Evolutionary conservation across 2,888 invertebrate genomes (phyloP).

Genomic region (Fragum fragum): DNA sequence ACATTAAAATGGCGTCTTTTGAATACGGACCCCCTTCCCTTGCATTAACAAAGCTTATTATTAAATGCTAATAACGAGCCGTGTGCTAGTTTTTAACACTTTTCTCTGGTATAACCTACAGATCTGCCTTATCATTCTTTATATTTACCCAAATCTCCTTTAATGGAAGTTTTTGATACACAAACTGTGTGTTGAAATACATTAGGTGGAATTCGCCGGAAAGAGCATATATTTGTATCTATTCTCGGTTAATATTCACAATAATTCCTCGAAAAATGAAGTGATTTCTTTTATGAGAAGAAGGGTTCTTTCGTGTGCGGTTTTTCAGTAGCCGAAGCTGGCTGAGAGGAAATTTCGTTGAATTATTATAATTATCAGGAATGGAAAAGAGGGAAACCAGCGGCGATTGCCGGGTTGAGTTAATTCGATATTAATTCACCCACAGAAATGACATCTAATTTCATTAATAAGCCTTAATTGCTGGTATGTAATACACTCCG

Average conservation of each 20-base stretch:
- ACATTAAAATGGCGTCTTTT: slow-evolving; percentile 50
- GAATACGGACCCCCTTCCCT: slow-evolving; percentile 39
- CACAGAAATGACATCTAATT: slow-evolving; percentile 15
- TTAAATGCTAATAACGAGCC: slow-evolving; percentile 51
- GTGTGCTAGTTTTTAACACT: slow-evolving; percentile 21
- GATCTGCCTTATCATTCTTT: too few relatives aligned
- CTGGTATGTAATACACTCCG: slow-evolving; percentile 1
- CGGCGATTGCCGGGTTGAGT: background rate
- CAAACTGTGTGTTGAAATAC: too few relatives aligned
- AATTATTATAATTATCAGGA: slow-evolving; percentile 38
- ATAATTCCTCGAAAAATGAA: too few relatives aligned
- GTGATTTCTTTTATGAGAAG: too few relatives aligned
- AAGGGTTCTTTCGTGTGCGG: slow-evolving; percentile 52
- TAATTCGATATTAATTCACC: slow-evolving; percentile 29
- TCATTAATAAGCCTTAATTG: slow-evolving; percentile 8
- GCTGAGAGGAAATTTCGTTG: slow-evolving; percentile 41
- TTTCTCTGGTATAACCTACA: background rate
- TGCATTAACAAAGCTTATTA: slow-evolving; percentile 60
- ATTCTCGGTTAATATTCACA: too few relatives aligned
- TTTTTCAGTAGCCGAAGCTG: slow-evolving; percentile 12
- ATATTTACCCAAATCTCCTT: too few relatives aligned
- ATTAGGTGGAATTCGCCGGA: too few relatives aligned
- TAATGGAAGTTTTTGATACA: too few relatives aligned
- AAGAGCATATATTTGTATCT: too few relatives aligned
- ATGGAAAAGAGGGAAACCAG: slow-evolving; percentile 4